Conservation (phyloP, 2,113 vertebrate genomes). For the Osmerus mordax region DNA sequence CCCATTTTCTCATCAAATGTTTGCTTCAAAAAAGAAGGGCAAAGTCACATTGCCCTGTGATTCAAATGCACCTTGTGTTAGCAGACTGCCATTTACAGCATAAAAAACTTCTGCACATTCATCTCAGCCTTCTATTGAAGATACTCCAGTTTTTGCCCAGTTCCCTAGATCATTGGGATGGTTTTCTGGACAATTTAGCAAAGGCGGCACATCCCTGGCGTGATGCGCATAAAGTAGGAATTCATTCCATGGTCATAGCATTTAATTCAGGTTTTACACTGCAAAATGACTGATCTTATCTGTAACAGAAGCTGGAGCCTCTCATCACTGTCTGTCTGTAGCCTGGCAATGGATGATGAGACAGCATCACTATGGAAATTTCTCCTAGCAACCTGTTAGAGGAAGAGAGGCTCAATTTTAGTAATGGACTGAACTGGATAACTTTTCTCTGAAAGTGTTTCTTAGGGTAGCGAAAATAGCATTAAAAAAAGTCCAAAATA, state of each 20-base stretch:
- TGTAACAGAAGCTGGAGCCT: conserved; percentile 18
- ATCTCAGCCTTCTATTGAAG: not conserved
- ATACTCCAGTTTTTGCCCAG: not conserved
- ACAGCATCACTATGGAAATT: conserved; percentile 25
- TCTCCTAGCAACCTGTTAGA: not conserved
- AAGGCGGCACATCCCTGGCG: conserved; percentile 17
- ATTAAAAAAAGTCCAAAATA: too few relatives aligned
- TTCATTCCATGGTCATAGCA: conserved; percentile 31
- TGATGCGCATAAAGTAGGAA: not conserved
- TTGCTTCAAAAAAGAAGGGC: not conserved
- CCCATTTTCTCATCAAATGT: not conserved
- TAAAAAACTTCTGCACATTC: not conserved
- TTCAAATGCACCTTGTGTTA: conserved; percentile 3
- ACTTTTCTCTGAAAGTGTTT: not conserved
- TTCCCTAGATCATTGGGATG: conserved; percentile 2
- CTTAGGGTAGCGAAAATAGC: not conserved
- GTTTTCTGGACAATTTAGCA: conserved; percentile 11
- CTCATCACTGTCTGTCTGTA: conserved; percentile 5
- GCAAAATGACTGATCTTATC: conserved; percentile 50
- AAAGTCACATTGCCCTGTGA: not conserved
- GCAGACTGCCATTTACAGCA: not conserved
- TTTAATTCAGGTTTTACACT: conserved; percentile 42
- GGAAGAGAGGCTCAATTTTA: not conserved
- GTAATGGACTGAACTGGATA: not conserved
- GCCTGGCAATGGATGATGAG: conserved; percentile 19